Evolutionary conservation across 2,797 vertebrate genomes (phyloP), one percentile per base, ranked within the genome.

Genomic region (Gymnopithys bicolor): DNA sequence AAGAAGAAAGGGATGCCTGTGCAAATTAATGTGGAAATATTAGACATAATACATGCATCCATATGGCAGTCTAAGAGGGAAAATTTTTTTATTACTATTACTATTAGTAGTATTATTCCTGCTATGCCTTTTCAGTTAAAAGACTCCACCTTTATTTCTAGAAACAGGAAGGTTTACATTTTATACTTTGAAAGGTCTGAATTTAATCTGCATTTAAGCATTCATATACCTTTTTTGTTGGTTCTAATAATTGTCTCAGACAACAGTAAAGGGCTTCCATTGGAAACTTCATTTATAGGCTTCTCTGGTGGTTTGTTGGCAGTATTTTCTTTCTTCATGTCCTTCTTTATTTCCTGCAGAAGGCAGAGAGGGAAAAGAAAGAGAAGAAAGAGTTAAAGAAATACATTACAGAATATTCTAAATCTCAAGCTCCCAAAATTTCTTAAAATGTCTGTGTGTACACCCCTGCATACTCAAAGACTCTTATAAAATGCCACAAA

Each of bases 271-370:
- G 98, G 95, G 94, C 98, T 98, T 98, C 99, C 99, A 76, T 99
- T 98, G 96, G 99, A 98, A 37, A 99, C 98, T 90, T 99, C 99
- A 11, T 98, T 97, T 97, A 98, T 98, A 95, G 98, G 98, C 82
- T 98, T 98, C 93, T 98, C 98, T 98, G 98, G 92, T 97, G 97
- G 97, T 97, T 98, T 98, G 95, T 89, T 97, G 87, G 97, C 89
- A 91, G 97, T 98, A 84, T 95, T 98, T 87, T 99, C 99, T 97
- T 99, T 98, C 98, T 99, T 99, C 91, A 97, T 97, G 58, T 99
- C 99, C 92, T 99, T 99, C 97, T 99, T 99, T 97, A 99, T 98
- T 98, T 99, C 99, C 99, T 99, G 83, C 80, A 83, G 41, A 93
- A 84, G 13, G 35, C 12, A 79, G 46, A 91, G n/a, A 94, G 35